Conservation (phyloP, 2,113 vertebrate genomes). For the Chunga burmeisteri region DNA sequence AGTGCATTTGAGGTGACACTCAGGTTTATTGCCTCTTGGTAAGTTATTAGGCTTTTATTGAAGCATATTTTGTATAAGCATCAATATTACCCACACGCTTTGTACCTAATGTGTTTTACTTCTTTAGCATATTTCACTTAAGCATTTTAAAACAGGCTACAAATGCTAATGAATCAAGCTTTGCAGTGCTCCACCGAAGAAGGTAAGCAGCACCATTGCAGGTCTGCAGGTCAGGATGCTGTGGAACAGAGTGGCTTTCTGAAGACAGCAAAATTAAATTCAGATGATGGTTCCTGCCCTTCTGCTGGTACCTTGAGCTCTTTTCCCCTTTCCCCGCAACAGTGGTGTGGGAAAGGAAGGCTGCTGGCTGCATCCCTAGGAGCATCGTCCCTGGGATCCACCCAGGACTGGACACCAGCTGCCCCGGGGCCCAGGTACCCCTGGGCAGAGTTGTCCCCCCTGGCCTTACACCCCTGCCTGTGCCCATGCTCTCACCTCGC, state of each 20-base stretch:
- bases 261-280: neutral
- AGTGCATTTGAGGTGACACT: constrained; percentile 10
- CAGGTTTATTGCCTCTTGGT: constrained; percentile 7
- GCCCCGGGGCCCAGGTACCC: accelerated
- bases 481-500: accelerated
- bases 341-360: neutral
- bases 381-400: neutral
- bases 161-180: neutral
- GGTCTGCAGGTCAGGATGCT: neutral
- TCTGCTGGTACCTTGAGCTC: accelerated
- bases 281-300: neutral
- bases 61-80: constrained; percentile 25
- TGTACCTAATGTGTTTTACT: neutral
- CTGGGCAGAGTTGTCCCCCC: neutral
- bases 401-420: neutral
- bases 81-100: neutral
- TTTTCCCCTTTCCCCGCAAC: neutral
- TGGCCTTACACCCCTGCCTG: neutral
- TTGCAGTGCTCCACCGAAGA: neutral
- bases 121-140: neutral
- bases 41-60: constrained; percentile 46
- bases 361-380: neutral
- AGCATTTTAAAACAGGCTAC: neutral
- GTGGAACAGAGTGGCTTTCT: neutral
- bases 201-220: neutral